These are phyloP conservation scores for Phymastichus coffea DNA, from an alignment of 1,140 invertebrate genomes.

Conservation along the genomic window DNA sequence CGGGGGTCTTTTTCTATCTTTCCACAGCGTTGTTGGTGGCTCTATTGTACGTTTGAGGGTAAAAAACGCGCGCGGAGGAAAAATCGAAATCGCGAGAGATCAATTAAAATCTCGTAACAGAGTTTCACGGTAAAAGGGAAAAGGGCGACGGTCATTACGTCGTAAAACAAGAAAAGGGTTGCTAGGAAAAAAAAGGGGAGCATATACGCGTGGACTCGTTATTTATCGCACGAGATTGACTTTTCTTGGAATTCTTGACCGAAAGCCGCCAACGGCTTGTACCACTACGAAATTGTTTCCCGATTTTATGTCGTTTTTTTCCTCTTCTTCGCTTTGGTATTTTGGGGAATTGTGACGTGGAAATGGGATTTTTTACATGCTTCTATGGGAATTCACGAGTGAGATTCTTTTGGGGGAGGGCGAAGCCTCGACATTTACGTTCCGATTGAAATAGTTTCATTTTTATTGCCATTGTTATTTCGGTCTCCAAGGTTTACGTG, in stretches of 20 bases:
- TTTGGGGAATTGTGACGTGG: too few species aligned
- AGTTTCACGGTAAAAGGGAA: conserved; percentile 4
- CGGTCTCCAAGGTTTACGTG: too few species aligned
- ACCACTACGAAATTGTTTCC: conserved; percentile 4
- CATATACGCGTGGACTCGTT: too few species aligned
- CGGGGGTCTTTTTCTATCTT: conserved; percentile 6
- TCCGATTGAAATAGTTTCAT: too few species aligned
- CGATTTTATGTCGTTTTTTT: conserved; percentile 1
- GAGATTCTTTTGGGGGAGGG: too few species aligned
- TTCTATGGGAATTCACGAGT: too few species aligned
- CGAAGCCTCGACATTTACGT: too few species aligned
- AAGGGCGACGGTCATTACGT: conserved; percentile 9
- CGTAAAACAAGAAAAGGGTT: conserved; percentile 27
- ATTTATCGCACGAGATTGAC: conserved; percentile 18
- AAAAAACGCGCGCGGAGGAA: not conserved
- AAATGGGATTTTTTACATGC: too few species aligned
- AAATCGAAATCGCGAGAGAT: conserved; percentile 15
- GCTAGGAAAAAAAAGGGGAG: too few species aligned
- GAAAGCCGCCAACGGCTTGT: not conserved
- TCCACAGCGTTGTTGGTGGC: not conserved
- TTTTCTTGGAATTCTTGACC: conserved; percentile 16
- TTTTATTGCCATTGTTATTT: too few species aligned
- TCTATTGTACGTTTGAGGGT: not conserved
- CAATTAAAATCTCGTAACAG: conserved; percentile 25
- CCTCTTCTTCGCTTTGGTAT: too few species aligned